phyloP scores from a whole-genome alignment of 2,797 vertebrate species.

The Rhodeus uyekii region DNA sequence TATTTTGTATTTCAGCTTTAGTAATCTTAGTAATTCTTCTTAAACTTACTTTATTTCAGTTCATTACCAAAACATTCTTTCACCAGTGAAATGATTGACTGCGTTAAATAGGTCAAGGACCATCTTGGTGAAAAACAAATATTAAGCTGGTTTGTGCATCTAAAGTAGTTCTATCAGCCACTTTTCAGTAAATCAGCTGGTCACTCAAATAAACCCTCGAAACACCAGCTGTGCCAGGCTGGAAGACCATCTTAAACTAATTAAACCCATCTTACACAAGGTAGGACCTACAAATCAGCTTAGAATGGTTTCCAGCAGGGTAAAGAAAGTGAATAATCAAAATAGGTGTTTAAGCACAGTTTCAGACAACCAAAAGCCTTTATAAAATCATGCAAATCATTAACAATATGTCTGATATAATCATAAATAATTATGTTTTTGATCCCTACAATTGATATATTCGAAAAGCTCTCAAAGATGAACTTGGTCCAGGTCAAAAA shows the following conservation, averaged over 20 bases:
- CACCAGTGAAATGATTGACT: too few relatives aligned
- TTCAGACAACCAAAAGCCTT: not conserved
- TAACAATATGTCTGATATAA: too few relatives aligned
- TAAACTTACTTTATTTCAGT: too few relatives aligned
- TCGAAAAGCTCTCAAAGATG: not conserved
- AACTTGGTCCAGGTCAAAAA: not conserved
- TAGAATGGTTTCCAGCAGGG: not conserved
- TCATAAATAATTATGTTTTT: not conserved
- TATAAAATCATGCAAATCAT: not conserved
- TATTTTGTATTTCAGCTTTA: not conserved
- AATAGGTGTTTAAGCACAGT: not conserved
- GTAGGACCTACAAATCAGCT: not conserved
- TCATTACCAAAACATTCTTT: too few relatives aligned
- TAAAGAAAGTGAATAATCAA: not conserved
- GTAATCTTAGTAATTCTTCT: not conserved
- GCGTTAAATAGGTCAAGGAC: not conserved
- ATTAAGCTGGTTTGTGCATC: not conserved
- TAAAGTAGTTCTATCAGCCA: not conserved
- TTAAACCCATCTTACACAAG: not conserved
- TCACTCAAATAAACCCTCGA: not conserved
- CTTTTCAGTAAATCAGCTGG: not conserved
- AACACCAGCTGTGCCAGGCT: not conserved
- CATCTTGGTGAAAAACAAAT: not conserved
- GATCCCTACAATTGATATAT: not conserved
- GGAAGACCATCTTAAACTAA: not conserved